Conservation (phyloP, 2,888 invertebrate species). For the Pachycephus smyrnensis region DNA sequence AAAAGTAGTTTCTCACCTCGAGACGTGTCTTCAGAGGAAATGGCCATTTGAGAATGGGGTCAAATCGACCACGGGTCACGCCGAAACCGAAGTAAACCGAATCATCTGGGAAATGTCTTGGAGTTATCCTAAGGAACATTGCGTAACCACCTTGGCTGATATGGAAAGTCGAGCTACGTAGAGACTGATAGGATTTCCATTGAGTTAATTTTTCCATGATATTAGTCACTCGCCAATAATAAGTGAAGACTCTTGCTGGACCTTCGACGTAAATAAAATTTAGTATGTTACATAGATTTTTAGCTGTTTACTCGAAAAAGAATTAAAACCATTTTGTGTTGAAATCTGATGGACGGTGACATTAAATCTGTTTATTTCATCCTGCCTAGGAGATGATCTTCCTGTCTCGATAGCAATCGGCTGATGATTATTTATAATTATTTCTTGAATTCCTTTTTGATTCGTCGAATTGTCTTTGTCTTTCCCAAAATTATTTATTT, state of each 20-base stretch:
- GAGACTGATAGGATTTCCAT: constrained; percentile 59
- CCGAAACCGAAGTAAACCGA: constrained; percentile 59
- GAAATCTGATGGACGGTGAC: constrained; percentile 34
- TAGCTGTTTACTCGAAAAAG: background rate
- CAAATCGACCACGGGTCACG: constrained; percentile 59
- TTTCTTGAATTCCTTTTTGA: background rate
- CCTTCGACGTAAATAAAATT: background rate
- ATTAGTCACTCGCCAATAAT: constrained; percentile 63
- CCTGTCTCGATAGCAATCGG: background rate
- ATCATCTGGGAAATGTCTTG: constrained; percentile 60
- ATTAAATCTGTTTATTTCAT: constrained; percentile 44
- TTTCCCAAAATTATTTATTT: background rate
- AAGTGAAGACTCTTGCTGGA: constrained; percentile 49
- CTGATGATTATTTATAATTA: background rate
- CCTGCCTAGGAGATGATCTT: constrained; percentile 30
- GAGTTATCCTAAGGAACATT: constrained; percentile 65
- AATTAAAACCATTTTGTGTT: constrained; percentile 14
- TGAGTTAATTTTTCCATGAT: constrained; percentile 59
- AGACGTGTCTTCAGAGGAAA: constrained; percentile 61
- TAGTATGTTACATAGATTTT: background rate
- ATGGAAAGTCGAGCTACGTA: constrained; percentile 64
- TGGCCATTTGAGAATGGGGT: constrained; percentile 63
- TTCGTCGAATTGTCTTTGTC: background rate
- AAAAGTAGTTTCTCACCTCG: constrained; percentile 42
- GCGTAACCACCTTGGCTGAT: constrained; percentile 58